Evolutionary conservation across 2,113 vertebrate genomes (phyloP).

Genomic region (Siniperca chuatsi): DNA sequence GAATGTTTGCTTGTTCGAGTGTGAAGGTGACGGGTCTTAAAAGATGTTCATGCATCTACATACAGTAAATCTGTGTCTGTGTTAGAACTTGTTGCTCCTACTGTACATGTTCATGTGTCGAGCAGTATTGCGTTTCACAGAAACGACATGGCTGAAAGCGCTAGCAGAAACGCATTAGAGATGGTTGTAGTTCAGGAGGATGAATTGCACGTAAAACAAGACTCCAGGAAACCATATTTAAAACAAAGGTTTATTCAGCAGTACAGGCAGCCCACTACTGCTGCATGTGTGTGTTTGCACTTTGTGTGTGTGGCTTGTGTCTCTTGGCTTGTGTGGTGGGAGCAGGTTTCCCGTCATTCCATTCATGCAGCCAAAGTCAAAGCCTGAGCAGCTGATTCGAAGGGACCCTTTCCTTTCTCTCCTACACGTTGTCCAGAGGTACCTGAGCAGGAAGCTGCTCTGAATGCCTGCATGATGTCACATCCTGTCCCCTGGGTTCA

Average conservation of each 20-base stretch:
- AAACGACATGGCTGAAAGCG: not conserved
- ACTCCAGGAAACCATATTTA: slow-evolving; percentile 49
- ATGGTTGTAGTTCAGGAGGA: slow-evolving; percentile 33
- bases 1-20: not conserved
- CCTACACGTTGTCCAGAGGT: not conserved
- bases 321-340: slow-evolving; percentile 62
- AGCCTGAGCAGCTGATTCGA: slow-evolving; percentile 51
- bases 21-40: not conserved
- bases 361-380: slow-evolving; percentile 61
- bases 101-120: slow-evolving; percentile 16
- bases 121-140: slow-evolving; percentile 44
- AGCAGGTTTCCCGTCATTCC: slow-evolving; percentile 82
- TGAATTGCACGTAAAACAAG: slow-evolving; percentile 22
- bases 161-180: slow-evolving; percentile 44
- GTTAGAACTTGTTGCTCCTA: slow-evolving; percentile 8
- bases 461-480: slow-evolving; percentile 56
- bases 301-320: slow-evolving; percentile 54
- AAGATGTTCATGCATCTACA: not conserved
- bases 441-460: slow-evolving; percentile 60
- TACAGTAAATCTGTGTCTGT: not conserved
- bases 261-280: slow-evolving; percentile 26
- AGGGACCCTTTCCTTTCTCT: slow-evolving; percentile 31
- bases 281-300: slow-evolving; percentile 49
- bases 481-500: slow-evolving; percentile 53
- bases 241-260: slow-evolving; percentile 62